Base-by-base conservation (phyloP, 2,888 invertebrate species). In the Patella caerulea region DNA sequence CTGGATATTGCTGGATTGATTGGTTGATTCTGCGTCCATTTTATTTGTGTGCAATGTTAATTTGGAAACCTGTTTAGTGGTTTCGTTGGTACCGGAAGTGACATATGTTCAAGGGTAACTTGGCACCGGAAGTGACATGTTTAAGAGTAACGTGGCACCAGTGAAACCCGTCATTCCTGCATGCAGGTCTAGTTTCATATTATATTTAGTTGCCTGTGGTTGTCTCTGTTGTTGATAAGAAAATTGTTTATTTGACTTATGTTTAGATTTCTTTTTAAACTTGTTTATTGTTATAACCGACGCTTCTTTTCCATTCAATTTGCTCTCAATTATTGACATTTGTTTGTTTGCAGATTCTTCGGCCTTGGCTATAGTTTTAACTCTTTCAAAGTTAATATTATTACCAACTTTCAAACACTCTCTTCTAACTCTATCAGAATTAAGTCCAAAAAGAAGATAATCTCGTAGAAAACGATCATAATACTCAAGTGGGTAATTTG, bases 281-380 rank as follows among this genome's bases (percentile, higher is more conserved):
- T 19, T 59, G n/a, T 59, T 19, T 59, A 59, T 59, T 7, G 59
- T n/a, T 15, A 19, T 5, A 59, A 59, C 19, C 7, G n/a, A n/a
- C 7, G 59, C 3, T 59, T 17, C 19, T 17, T 19, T 59, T 59
- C n/a, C 59, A 14, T 59, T 59, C 17, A 59, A n/a, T 59, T n/a
- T 59, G 15, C 14, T 9, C 4, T 59, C 59, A 1, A 5, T 59
- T 5, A n/a, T 15, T n/a, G 12, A n/a, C 59, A 56, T 56, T n/a
- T 56, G 56, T 56, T n/a, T 56, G 59, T 59, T 15, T 7, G 59
- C 59, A 59, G 59, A 59, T 59, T 59, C 59, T 59, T 59, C 59
- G n/a, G 59, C 59, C 19, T 59, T 59, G 34, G 34, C 34, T 4
- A 2, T 34, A 34, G 3, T 3, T 34, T 34, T 34, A 34, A 34